Percentiles rank a stretch among this genome's conserved stretches.
These are phyloP conservation scores for Adelges cooleyi DNA, from an alignment of 1,140 invertebrate genomes.

Conservation along the genomic window DNA sequence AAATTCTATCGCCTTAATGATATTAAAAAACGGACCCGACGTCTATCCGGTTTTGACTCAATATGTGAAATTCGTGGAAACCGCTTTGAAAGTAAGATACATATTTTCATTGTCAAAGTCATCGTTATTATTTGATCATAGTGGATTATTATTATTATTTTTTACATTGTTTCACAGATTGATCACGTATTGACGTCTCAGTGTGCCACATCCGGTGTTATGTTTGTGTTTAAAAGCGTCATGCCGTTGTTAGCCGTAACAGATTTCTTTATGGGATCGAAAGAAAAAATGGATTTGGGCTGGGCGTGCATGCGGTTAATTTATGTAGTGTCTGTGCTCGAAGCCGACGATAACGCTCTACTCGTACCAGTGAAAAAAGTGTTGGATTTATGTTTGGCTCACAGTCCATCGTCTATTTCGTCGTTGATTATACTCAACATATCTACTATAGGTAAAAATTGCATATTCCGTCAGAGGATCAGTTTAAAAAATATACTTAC, in stretches of 20 bases:
- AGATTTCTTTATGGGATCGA: slow-evolving; percentile 15
- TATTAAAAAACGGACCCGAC: slow-evolving; percentile 12
- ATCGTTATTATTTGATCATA: neutral
- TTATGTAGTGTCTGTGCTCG: neutral
- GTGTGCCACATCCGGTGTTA: neutral
- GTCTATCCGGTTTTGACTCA: slow-evolving; percentile 15
- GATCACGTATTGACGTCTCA: neutral
- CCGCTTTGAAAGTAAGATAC: slow-evolving; percentile 9
- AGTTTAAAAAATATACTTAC: too few relatives aligned
- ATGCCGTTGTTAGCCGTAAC: slow-evolving; percentile 13
- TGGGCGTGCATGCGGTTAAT: slow-evolving; percentile 21
- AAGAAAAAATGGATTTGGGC: slow-evolving; percentile 20
- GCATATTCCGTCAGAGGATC: neutral
- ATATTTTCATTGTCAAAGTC: too few relatives aligned
- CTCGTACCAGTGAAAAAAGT: neutral
- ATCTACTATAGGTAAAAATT: slow-evolving; percentile 12
- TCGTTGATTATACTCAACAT: slow-evolving; percentile 19
- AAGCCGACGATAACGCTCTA: neutral
- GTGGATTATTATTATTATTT: neutral
- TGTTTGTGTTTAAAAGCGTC: slow-evolving; percentile 18
- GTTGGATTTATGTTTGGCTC: slow-evolving; percentile 2
- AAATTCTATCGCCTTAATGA: slow-evolving; percentile 23
- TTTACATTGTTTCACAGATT: neutral
- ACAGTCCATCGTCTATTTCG: slow-evolving; percentile 13
- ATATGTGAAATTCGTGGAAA: slow-evolving; percentile 21